Conservation (phyloP, 1,140 invertebrate species). For the Diachasma alloeum region DNA sequence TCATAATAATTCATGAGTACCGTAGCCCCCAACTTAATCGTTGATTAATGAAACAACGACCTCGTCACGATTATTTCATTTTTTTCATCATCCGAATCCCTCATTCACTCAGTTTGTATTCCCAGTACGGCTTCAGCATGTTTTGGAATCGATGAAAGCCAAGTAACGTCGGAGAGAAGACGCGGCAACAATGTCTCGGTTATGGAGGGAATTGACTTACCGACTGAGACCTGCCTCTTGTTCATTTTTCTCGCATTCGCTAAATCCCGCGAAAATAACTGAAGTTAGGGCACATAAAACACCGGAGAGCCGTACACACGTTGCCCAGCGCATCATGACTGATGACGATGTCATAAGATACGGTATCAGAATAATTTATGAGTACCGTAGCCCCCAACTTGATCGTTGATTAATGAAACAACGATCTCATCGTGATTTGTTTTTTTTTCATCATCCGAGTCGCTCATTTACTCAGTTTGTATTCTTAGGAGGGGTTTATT, state of each 20-base stretch:
- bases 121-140: background rate
- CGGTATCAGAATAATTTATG: conserved; percentile 66
- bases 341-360: conserved; percentile 64
- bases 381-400: conserved; percentile 55
- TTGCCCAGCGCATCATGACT: conserved; percentile 57
- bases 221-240: background rate
- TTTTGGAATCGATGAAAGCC: background rate
- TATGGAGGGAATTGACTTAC: background rate
- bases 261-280: background rate
- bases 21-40: conserved; percentile 58
- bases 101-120: background rate
- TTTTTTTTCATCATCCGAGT: conserved; percentile 36
- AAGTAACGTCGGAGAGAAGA: background rate
- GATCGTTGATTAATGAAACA: conserved; percentile 64
- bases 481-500: background rate
- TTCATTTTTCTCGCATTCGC: conserved; percentile 1
- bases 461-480: background rate
- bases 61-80: conserved; percentile 48
- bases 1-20: conserved; percentile 65
- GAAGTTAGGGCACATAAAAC: conserved; percentile 38
- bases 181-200: background rate
- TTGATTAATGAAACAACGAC: conserved; percentile 62
- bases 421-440: conserved; percentile 50
- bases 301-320: conserved; percentile 38
- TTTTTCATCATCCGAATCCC: conserved; percentile 30